Percentiles rank a stretch among this genome's conserved stretches.
Evolutionary conservation across 2,888 invertebrate species (phyloP).

Genomic region (Drosophila diplacantha): DNA sequence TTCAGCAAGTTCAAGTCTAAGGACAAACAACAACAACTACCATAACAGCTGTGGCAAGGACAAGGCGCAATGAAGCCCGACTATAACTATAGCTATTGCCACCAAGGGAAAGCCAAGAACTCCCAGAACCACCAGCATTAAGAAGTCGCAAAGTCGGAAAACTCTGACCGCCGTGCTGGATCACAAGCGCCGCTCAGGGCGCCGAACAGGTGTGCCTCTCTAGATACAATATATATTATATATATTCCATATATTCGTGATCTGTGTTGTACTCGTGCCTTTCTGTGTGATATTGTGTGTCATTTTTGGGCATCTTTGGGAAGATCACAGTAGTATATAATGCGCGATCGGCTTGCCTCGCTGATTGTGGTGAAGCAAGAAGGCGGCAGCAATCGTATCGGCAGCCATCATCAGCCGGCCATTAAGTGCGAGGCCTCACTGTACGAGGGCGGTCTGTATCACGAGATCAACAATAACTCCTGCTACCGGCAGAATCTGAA

Average conservation of each 20-base stretch:
- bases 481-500: conserved; percentile 62
- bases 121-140: conserved; percentile 15
- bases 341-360: conserved; percentile 78
- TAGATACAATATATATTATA: conserved; percentile 4
- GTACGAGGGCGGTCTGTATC: conserved; percentile 43
- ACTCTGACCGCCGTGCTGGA: conserved; percentile 74
- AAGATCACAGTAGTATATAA: conserved; percentile 52
- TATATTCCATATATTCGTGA: not conserved
- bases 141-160: not conserved
- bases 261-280: conserved; percentile 37
- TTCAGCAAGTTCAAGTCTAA: conserved; percentile 68
- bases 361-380: conserved; percentile 78
- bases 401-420: conserved; percentile 30
- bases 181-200: conserved; percentile 66
- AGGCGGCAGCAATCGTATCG: conserved; percentile 50
- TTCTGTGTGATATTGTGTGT: conserved; percentile 34
- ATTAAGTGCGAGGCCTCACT: conserved; percentile 65
- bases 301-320: conserved; percentile 15
- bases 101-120: conserved; percentile 19
- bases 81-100: conserved; percentile 42
- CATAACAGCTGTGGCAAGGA: conserved; percentile 43
- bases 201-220: conserved; percentile 78
- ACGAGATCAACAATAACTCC: conserved; percentile 73
- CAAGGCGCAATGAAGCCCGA: conserved; percentile 39
- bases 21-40: conserved; percentile 54